A percentile compares a stretch with the other conserved stretches of the same genome.
These are phyloP conservation scores for Hippocampus barbouri DNA, from an alignment of 2,113 vertebrate species.

Conservation along the genomic window DNA sequence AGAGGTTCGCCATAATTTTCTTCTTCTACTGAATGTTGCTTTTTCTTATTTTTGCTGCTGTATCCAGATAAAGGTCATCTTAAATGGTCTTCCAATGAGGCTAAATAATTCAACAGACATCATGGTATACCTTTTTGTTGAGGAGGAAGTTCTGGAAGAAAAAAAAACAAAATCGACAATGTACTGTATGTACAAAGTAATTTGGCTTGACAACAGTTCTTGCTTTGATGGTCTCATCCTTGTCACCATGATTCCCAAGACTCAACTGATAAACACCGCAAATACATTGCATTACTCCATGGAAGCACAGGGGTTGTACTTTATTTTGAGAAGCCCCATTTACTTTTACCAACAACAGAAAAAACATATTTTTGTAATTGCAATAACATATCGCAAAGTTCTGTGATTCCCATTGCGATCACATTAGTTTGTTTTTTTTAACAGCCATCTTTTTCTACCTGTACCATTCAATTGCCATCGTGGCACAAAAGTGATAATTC, in stretches of 20 bases:
- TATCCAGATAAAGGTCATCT: slow-evolving; percentile 1
- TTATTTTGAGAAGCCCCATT: background rate
- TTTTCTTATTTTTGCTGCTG: slow-evolving; percentile 53
- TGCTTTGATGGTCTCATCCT: background rate
- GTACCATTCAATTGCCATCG: too few species aligned
- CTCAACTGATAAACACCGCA: background rate
- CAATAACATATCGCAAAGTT: too few species aligned
- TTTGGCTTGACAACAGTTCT: background rate
- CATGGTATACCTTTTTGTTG: background rate
- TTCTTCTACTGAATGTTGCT: slow-evolving; percentile 20
- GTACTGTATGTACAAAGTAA: background rate
- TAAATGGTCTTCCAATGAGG: background rate
- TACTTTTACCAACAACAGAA: background rate
- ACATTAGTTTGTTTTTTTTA: too few species aligned
- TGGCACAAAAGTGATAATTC: too few species aligned
- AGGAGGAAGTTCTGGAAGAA: background rate
- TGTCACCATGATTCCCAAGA: background rate
- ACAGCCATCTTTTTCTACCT: too few species aligned
- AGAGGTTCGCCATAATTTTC: slow-evolving; percentile 16
- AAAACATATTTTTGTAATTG: background rate
- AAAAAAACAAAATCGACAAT: background rate
- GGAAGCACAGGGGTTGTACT: background rate
- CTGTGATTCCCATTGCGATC: background rate
- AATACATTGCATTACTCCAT: background rate
- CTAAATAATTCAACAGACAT: background rate